Conservation (phyloP, 2,797 vertebrate genomes). For the Diplodus sargus region DNA sequence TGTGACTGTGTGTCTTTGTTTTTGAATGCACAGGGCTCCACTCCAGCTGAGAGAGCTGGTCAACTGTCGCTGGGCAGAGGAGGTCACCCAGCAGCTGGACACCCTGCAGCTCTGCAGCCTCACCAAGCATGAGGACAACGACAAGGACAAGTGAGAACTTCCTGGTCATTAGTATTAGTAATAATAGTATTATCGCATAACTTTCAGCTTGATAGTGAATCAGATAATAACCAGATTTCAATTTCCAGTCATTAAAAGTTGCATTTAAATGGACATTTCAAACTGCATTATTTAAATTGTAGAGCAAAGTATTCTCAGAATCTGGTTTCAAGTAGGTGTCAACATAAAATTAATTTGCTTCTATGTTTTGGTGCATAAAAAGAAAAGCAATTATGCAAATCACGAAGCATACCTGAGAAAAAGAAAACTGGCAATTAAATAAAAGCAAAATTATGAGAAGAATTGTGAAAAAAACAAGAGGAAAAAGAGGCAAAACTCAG, state of each 20-base stretch:
- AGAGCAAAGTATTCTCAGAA: neutral
- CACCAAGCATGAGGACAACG: conserved; percentile 97
- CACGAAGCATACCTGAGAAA: too few species aligned
- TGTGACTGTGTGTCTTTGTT: conserved; percentile 21
- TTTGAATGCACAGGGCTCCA: conserved; percentile 85
- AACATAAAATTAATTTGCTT: neutral
- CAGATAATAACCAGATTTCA: neutral
- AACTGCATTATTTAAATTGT: neutral
- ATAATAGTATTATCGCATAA: too few species aligned
- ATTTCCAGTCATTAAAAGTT: neutral
- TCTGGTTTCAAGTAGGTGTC: neutral
- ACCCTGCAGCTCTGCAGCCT: conserved; percentile 97
- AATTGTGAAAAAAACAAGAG: neutral
- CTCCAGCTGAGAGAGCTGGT: conserved; percentile 96
- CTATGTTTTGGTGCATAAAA: neutral
- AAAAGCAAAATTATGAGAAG: too few species aligned
- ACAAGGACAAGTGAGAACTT: conserved; percentile 94
- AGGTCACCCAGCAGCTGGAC: conserved; percentile 98
- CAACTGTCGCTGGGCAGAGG: conserved; percentile 99
- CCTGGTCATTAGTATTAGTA: neutral
- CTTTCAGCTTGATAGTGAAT: too few species aligned
- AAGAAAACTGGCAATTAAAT: too few species aligned
- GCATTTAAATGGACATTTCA: neutral
- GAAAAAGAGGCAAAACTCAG: neutral
- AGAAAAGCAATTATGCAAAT: neutral